phyloP scores from a whole-genome alignment of 2,113 vertebrate species.

The Bettongia penicillata region DNA sequence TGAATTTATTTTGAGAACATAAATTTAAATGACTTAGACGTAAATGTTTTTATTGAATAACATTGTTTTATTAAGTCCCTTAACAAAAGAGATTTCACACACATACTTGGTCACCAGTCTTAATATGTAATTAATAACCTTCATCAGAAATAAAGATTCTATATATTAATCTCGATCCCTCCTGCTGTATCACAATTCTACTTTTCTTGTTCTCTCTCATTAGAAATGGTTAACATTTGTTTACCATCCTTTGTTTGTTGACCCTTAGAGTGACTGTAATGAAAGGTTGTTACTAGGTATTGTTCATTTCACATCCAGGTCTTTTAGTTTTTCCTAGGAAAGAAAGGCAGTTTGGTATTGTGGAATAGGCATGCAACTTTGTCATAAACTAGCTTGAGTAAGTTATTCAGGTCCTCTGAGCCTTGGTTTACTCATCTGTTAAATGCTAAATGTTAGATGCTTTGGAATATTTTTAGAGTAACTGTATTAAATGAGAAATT shows the following conservation, averaged over 20 bases:
- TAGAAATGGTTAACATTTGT: neutral
- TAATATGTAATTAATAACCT: neutral
- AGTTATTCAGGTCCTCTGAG: neutral
- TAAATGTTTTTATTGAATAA: neutral
- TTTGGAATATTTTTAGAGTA: no score
- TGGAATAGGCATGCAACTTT: neutral
- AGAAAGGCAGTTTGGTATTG: neutral
- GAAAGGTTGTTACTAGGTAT: neutral
- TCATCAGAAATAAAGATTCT: neutral
- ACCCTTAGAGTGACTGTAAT: neutral
- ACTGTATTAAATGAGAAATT: neutral
- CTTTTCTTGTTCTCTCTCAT: neutral
- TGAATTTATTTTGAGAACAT: slow-evolving; percentile 16
- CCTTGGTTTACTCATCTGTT: neutral
- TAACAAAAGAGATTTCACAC: neutral
- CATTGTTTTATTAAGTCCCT: neutral
- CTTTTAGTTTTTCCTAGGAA: neutral
- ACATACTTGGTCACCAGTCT: neutral
- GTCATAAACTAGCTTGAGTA: neutral
- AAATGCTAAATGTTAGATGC: neutral
- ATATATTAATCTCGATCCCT: neutral
- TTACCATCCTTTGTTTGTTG: neutral
- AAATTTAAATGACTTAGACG: neutral
- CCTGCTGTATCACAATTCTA: neutral
- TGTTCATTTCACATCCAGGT: neutral